These are phyloP conservation scores for Phasianus colchicus DNA, from an alignment of 2,113 vertebrate species.

Conservation along the genomic window DNA sequence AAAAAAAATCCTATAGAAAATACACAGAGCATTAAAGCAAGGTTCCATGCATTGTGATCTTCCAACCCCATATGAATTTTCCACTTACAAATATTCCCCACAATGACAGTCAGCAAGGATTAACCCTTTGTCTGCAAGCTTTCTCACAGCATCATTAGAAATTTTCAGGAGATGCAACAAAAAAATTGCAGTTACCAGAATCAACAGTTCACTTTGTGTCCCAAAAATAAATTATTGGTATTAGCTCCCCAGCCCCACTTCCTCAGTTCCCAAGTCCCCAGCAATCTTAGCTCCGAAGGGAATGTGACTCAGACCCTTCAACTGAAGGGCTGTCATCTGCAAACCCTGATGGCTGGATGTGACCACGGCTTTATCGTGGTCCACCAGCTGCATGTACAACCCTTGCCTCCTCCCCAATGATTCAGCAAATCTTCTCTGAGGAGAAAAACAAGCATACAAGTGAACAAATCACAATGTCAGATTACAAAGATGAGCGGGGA, in stretches of 20 bases:
- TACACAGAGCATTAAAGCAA: not conserved
- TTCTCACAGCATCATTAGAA: not conserved
- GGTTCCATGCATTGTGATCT: not conserved
- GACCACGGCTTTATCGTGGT: conserved; percentile 69
- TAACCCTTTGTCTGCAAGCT: not conserved
- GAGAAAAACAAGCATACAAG: conserved; percentile 63
- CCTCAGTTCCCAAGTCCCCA: conserved; percentile 38
- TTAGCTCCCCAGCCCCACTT: not conserved
- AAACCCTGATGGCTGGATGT: conserved; percentile 45
- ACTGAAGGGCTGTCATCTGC: conserved; percentile 8
- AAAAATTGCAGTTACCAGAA: not conserved
- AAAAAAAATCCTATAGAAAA: not conserved
- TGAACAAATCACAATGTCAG: conserved; percentile 83
- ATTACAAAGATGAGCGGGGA: conserved; percentile 65
- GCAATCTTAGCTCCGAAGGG: conserved; percentile 69
- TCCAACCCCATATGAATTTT: not conserved
- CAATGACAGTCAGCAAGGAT: not conserved
- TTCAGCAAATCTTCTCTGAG: conserved; percentile 78
- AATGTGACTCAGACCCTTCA: conserved; percentile 51
- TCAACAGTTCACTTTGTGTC: not conserved
- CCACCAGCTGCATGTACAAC: conserved; percentile 68
- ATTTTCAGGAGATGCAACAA: not conserved
- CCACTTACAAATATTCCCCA: not conserved
- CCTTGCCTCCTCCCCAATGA: conserved; percentile 73
- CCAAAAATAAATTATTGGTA: not conserved